These are phyloP conservation scores for Platynereis dumerilii DNA, from an alignment of 2,888 invertebrate genomes.

Conservation along the genomic window DNA sequence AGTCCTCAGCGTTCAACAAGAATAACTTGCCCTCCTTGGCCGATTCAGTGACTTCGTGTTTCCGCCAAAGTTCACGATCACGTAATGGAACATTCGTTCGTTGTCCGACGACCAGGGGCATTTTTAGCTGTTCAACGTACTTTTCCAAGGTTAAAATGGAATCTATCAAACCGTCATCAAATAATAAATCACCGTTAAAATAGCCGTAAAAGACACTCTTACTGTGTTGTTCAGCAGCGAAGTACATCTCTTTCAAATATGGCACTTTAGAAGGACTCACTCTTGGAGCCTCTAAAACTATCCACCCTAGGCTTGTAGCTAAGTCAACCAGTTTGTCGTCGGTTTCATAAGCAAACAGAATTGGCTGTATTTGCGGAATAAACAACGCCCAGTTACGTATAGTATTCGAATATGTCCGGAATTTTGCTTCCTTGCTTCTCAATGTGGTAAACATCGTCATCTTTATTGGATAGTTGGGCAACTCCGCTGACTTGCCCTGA, in stretches of 20 bases:
- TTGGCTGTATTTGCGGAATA: background rate
- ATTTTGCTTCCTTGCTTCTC: background rate
- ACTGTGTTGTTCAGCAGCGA: background rate
- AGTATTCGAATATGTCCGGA: background rate
- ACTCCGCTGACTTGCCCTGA: too few species aligned
- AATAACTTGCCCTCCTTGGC: slow-evolving; percentile 6
- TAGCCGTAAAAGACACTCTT: slow-evolving; percentile 19
- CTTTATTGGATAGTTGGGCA: background rate
- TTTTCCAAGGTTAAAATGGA: background rate
- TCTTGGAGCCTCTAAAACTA: background rate
- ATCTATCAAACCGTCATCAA: slow-evolving; percentile 8
- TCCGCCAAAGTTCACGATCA: background rate
- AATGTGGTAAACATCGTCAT: slow-evolving; percentile 1
- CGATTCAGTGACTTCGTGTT: background rate
- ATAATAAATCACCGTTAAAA: slow-evolving; percentile 19
- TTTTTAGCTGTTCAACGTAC: background rate
- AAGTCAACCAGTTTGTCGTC: background rate
- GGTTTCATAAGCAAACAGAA: background rate
- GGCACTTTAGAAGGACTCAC: background rate
- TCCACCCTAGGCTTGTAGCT: slow-evolving; percentile 7
- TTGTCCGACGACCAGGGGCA: slow-evolving; percentile 7
- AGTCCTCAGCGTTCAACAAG: slow-evolving; percentile 11
- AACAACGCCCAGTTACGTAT: background rate
- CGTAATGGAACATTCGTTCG: slow-evolving; percentile 2
- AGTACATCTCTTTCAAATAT: slow-evolving; percentile 19